phyloP scores from a whole-genome alignment of 92 coral and sea anemone genomes.

The Meandrina meandrites region DNA sequence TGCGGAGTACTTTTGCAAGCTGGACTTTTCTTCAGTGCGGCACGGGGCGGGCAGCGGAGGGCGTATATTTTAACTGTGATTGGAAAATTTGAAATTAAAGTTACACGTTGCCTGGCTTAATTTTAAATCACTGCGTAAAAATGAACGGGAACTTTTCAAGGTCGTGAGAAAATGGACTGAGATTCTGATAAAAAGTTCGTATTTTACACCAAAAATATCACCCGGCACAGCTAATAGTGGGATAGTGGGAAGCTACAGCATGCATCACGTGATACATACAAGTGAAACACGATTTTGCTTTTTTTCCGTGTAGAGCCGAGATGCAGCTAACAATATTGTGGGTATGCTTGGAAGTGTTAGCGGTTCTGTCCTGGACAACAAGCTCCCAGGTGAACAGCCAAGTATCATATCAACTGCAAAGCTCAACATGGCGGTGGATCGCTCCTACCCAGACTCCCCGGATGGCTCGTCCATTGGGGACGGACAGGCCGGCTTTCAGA shows the following conservation, averaged over 20 bases:
- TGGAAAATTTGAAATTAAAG: background rate
- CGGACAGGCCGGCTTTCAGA: slow-evolving; percentile 35
- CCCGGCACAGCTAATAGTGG: background rate
- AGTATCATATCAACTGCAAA: slow-evolving; percentile 36
- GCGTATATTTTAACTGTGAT: background rate
- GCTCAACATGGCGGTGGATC: slow-evolving; percentile 47
- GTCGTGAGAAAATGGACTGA: too few relatives aligned
- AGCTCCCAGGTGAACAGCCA: slow-evolving; percentile 44
- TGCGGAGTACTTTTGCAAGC: too few relatives aligned
- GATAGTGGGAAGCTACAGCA: background rate
- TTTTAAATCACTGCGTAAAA: background rate
- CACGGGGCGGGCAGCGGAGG: too few relatives aligned
- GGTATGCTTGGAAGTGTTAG: slow-evolving; percentile 51
- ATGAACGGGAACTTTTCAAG: too few relatives aligned
- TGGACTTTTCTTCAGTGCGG: too few relatives aligned
- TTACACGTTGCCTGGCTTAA: background rate
- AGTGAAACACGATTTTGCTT: background rate
- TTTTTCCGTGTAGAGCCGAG: slow-evolving; percentile 14
- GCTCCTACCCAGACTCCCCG: slow-evolving; percentile 37
- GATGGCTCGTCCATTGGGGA: slow-evolving; percentile 43
- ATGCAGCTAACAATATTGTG: slow-evolving; percentile 37
- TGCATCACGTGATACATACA: background rate
- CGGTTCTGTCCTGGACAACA: slow-evolving; percentile 42
- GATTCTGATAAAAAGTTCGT: too few relatives aligned
- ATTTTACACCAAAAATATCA: background rate